Evolutionary conservation across 2,797 vertebrate species (phyloP), one percentile per base, ranked within the genome.

Genomic region (Mycteria americana): DNA sequence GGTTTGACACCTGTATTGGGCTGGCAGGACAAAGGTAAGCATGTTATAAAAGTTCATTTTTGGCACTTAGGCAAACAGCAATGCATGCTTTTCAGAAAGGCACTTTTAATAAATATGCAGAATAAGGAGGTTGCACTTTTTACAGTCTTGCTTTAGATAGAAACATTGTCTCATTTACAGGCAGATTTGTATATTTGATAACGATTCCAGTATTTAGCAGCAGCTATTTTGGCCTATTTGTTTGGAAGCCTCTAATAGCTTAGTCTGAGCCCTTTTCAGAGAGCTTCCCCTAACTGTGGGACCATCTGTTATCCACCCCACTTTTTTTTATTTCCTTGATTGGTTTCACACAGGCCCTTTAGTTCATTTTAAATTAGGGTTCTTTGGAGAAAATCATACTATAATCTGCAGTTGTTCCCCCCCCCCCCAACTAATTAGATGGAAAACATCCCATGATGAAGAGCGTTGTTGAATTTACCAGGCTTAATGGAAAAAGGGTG

Each of bases 221-320:
- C 1, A 23, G 76, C 69, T 95, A 76, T 75, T 88, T 88, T 95
- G 86, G 73, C 79, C 68, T 46, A 6, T 78, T 92, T 92, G 78
- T 64, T 85, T 75, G 35, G 86, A 89, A 88, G 73, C 78, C 46
- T 91, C 37, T 91, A 78, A 83, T 39, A 81, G 87, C 84, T 88
- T 85, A 94, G 89, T 56, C 76, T 74, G 89, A 97, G 81, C 91
- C 96, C 64, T 53, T 89, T 88, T 89, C 72, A 72, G 39, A 82
- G 81, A 85, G 81, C 76, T 85, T 96, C 62, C 62, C 46, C n/a
- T 95, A 33, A 72, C 89, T 57, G 35, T 85, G 37, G 73, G 68
- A 59, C 97, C 94, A 95, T 94, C 94, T 95, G 97, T 95, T 91
- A 81, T 8, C 75, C 57, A 78, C 72, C 51, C 85, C 50, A 37